Conservation (phyloP, 2,888 invertebrate genomes). For the Apotomis capreana region DNA sequence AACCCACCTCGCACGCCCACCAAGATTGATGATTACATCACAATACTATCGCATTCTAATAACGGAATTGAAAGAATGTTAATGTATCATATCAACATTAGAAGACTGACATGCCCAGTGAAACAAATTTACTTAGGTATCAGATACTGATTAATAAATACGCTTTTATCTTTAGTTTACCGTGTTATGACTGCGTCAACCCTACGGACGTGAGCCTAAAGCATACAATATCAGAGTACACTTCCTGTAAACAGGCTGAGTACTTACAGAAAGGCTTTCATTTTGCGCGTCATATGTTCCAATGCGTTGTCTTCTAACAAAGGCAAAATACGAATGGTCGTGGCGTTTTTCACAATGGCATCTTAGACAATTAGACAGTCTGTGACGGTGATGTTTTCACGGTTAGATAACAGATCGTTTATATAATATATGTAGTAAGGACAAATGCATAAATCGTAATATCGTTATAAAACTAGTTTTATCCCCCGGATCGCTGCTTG, state of each 20-base stretch:
- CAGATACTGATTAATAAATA: conserved; percentile 2
- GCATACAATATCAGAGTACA: conserved; percentile 39
- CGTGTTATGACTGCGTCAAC: conserved; percentile 33
- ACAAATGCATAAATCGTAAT: no score
- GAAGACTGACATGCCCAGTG: no score
- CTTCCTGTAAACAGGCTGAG: conserved; percentile 45
- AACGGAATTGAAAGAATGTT: no score
- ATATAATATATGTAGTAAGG: background rate
- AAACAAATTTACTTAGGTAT: background rate
- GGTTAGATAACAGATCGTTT: conserved; percentile 17
- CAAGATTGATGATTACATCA: no score
- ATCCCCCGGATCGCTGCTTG: no score
- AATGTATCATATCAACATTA: no score
- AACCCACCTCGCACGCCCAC: no score
- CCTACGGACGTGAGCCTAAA: conserved; percentile 43
- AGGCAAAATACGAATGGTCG: conserved; percentile 33
- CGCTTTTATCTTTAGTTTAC: conserved; percentile 23
- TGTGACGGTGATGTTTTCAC: background rate
- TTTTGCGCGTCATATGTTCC: conserved; percentile 30
- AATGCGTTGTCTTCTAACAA: conserved; percentile 23
- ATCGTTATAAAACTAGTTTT: no score
- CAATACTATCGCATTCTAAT: no score
- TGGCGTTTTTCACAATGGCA: conserved; percentile 28
- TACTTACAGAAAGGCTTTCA: conserved; percentile 39
- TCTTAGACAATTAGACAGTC: conserved; percentile 24